These are phyloP conservation scores for Anoplolepis gracilipes DNA, from an alignment of 1,140 invertebrate species.

Conservation along the genomic window DNA sequence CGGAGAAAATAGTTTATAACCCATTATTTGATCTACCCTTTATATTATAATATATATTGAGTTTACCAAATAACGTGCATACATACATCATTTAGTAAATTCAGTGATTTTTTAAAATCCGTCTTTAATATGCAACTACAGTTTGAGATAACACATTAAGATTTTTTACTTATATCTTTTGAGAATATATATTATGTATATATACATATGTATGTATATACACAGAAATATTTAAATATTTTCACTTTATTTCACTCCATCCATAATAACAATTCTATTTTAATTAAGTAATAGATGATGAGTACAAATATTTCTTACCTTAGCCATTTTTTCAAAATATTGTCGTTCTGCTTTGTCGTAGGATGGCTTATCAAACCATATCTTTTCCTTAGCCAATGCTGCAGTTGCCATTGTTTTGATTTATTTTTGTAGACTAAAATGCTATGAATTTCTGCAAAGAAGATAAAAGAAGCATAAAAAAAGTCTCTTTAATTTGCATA, in stretches of 20 bases:
- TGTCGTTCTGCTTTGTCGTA: slow-evolving; percentile 86
- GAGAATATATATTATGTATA: too few species aligned
- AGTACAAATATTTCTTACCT: slow-evolving; percentile 79
- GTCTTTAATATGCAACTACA: too few species aligned
- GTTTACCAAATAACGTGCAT: slow-evolving; percentile 36
- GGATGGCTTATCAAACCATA: slow-evolving; percentile 86
- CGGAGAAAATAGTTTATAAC: too few species aligned
- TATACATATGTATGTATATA: not conserved
- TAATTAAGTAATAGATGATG: slow-evolving; percentile 35
- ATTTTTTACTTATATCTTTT: too few species aligned
- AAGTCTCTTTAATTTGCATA: not conserved
- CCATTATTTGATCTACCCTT: too few species aligned
- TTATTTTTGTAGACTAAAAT: slow-evolving; percentile 54
- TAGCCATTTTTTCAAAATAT: slow-evolving; percentile 83
- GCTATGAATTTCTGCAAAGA: slow-evolving; percentile 48
- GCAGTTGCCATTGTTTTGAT: slow-evolving; percentile 73
- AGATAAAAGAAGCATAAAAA: slow-evolving; percentile 12
- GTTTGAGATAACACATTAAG: too few species aligned
- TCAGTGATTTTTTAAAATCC: too few species aligned
- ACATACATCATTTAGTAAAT: not conserved
- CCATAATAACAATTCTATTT: slow-evolving; percentile 68
- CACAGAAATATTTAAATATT: slow-evolving; percentile 47
- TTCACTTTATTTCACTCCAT: slow-evolving; percentile 29
- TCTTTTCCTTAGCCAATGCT: slow-evolving; percentile 82
- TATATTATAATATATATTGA: too few species aligned